Evolutionary conservation across 2,797 vertebrate genomes (phyloP).

Genomic region (Mormyrus hasselquistii): DNA sequence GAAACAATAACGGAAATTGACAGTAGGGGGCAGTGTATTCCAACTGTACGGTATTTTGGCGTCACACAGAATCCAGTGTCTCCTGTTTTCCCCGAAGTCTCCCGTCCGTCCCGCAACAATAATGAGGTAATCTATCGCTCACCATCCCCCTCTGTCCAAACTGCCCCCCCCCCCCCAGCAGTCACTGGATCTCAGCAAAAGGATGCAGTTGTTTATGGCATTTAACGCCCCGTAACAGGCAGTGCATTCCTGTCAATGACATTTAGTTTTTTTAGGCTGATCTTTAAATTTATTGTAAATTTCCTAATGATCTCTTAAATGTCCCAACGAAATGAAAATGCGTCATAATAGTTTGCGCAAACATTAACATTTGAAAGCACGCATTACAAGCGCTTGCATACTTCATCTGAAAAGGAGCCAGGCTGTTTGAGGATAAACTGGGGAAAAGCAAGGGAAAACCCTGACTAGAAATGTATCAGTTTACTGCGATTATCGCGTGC

Average conservation of each 20-base stretch:
- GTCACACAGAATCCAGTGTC: slow-evolving; percentile 7
- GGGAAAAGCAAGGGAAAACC: not conserved
- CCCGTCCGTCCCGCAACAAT: not conserved
- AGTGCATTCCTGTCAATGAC: not conserved
- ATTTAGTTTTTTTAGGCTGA: not conserved
- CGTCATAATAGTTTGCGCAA: not conserved
- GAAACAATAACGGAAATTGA: not conserved
- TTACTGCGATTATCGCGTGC: not conserved
- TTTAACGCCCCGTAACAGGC: not conserved
- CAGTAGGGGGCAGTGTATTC: slow-evolving; percentile 2
- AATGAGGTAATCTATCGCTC: not conserved
- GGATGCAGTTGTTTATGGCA: not conserved
- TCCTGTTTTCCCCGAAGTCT: not conserved
- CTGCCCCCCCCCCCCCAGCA: not conserved
- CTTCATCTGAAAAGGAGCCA: not conserved
- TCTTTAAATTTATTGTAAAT: not conserved
- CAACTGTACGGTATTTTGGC: not conserved
- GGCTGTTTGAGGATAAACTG: not conserved
- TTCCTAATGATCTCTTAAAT: not conserved
- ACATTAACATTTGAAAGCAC: not conserved
- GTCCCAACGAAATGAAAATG: not conserved
- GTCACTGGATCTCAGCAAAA: not conserved
- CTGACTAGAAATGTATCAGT: not conserved
- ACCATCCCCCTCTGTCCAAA: not conserved
- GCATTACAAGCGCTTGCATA: not conserved